Conservation (phyloP, 1,140 invertebrate genomes). For the Drosophila pseudoobscura region DNA sequence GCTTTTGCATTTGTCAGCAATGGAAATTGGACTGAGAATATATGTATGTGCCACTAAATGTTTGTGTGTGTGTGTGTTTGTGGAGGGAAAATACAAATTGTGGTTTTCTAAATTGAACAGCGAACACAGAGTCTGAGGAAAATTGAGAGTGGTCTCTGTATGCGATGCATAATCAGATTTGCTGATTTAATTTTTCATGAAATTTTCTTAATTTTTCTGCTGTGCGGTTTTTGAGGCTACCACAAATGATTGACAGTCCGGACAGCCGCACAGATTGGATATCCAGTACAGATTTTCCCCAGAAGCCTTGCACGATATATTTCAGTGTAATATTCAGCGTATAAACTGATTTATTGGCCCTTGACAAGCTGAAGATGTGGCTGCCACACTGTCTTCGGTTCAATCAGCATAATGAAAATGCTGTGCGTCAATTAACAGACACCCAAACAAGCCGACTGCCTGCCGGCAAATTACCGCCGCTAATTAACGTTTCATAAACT, state of each 20-base stretch:
- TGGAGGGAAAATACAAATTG: constrained; percentile 67
- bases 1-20: constrained; percentile 77
- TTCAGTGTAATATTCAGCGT: neutral
- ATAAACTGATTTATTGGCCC: neutral
- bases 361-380: no score
- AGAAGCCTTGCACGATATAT: no score
- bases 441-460: constrained; percentile 13
- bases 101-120: constrained; percentile 75
- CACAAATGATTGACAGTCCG: constrained; percentile 30
- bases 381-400: constrained; percentile 7
- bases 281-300: neutral
- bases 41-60: constrained; percentile 15
- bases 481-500: constrained; percentile 81
- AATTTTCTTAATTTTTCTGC: constrained; percentile 31
- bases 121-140: constrained; percentile 12
- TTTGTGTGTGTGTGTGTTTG: constrained; percentile 10
- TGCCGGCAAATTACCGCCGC: constrained; percentile 60
- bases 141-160: constrained; percentile 25
- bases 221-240: constrained; percentile 42
- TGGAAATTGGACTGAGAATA: constrained; percentile 68
- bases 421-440: constrained; percentile 65
- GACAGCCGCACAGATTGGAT: neutral
- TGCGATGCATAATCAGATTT: constrained; percentile 75
- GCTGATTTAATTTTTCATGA: constrained; percentile 60
- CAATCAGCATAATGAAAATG: constrained; percentile 72